Evolutionary conservation across 1,140 invertebrate genomes (phyloP), one percentile per base, ranked within the genome.

Genomic region (Meloidogyne chitwoodi): DNA sequence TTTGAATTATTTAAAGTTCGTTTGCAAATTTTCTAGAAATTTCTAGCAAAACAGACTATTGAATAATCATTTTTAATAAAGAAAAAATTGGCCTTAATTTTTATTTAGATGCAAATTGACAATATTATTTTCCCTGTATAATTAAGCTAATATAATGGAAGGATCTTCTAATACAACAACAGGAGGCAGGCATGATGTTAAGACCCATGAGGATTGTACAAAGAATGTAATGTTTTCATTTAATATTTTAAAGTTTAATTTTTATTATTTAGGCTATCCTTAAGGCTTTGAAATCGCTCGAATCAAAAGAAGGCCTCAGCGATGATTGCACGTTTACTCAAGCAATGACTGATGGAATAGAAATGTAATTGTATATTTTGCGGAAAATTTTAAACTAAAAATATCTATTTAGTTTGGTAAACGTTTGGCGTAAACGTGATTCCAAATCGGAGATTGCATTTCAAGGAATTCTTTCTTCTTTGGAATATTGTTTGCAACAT

Each of bases 401-500:
- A n/a, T n/a, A n/a, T n/a, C n/a, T n/a, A n/a, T 41, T 63, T 6
- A 80, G 62, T 24, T 68, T 82, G 68, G 73, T 71, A 24, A 76
- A 48, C 48, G 61, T 65, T 67, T 82, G 81, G 81, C 82, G 81
- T 14, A 84, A 81, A 44, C 8, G 81, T 19, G 81, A 82, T 48
- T 61, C 48, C 38, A 80, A 83, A 34, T 82, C 81, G 5, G 81
- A 82, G 41, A 83, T 82, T 61, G 81, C 81, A 31, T 81, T 81
- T 44, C 71, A 81, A 67, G 81, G 81, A 19, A 31, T 82, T 16
- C 67, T 82, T 31, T 22, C 82, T 16, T 76, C 77, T 56, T 41
- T 82, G 63, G 81, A 82, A 64, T 80, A 82, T 65, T 82, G 81
- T 70, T 80, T 82, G 12, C 81, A 82, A 62, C 82, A 82, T 29